A percentile compares a stretch with the other conserved stretches of the same genome.
phyloP scores from a whole-genome alignment of 2,797 vertebrate genomes.

The Nyctalus aviator region DNA sequence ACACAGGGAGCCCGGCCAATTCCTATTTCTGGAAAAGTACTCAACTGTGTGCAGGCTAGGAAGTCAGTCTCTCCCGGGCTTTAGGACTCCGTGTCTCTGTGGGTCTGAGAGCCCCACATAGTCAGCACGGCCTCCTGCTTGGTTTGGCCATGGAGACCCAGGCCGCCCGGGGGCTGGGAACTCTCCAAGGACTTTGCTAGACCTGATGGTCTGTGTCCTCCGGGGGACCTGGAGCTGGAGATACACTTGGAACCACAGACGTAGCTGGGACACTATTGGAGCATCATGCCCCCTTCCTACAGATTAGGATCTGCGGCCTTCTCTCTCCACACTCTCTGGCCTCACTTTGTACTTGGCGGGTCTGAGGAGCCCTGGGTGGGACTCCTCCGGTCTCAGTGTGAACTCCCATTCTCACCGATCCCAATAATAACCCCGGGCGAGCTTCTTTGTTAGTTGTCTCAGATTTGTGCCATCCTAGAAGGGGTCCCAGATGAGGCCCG shows the following conservation, averaged over 20 bases:
- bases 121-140: background rate
- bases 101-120: background rate
- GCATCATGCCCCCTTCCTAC: background rate
- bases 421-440: background rate
- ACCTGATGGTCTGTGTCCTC: background rate
- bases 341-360: background rate
- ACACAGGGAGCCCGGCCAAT: slow-evolving; percentile 66
- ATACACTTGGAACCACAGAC: background rate
- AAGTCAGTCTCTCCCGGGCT: background rate
- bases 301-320: background rate
- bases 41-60: slow-evolving; percentile 51
- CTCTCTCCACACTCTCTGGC: background rate
- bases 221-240: slow-evolving; percentile 22
- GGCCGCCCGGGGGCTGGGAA: background rate
- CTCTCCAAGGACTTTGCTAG: background rate
- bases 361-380: background rate
- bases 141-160: background rate
- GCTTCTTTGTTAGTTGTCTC: background rate
- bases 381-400: background rate
- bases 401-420: background rate
- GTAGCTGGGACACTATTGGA: background rate
- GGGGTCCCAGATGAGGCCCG: background rate
- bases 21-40: slow-evolving; percentile 76
- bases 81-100: background rate
- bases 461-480: background rate